Conservation (phyloP, 2,113 vertebrate species). For the Tamias sibiricus region DNA sequence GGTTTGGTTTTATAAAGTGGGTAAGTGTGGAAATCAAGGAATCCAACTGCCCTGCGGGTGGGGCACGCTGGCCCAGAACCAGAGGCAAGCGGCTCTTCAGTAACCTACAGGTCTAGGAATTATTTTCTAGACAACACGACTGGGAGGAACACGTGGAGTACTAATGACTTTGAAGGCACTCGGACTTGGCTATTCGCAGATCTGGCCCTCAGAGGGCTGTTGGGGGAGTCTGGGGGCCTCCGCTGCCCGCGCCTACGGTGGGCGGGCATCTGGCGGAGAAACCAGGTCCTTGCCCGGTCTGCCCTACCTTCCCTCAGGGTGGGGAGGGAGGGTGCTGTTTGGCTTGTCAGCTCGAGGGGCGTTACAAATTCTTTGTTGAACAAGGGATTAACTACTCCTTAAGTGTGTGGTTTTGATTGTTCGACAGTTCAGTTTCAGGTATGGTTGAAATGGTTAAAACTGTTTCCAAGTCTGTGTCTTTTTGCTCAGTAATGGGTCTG, state of each 20-base stretch:
- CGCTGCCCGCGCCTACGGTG: fast-evolving
- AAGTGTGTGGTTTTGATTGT: neutral
- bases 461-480: neutral
- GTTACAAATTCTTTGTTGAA: neutral
- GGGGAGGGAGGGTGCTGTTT: neutral
- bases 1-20: conserved; percentile 30
- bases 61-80: neutral
- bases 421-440: neutral
- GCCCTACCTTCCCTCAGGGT: neutral
- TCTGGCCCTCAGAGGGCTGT: neutral
- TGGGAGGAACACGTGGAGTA: neutral
- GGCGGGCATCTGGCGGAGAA: fast-evolving
- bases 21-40: neutral
- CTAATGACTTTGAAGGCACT: neutral
- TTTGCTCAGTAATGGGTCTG: neutral
- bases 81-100: neutral
- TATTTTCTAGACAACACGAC: neutral
- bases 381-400: neutral
- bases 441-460: neutral
- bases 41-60: neutral
- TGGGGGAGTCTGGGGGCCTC: neutral
- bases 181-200: neutral
- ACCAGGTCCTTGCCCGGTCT: fast-evolving
- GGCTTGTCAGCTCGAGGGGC: neutral
- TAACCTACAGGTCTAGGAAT: neutral